Base-by-base conservation (phyloP, 2,888 invertebrate genomes). In the Monochamus alternatus region DNA sequence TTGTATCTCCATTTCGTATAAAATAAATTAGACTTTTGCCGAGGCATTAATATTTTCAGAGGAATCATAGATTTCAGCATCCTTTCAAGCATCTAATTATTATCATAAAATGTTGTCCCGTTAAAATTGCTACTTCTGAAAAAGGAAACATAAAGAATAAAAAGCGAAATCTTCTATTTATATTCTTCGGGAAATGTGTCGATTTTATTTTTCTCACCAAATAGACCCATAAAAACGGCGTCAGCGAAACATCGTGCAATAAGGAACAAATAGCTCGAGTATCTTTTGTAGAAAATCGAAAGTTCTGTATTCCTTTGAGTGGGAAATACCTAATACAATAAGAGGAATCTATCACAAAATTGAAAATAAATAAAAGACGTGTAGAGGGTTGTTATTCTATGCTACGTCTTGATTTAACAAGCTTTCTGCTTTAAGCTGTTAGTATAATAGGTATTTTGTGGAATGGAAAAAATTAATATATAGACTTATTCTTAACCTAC, bases 281-380 rank as follows among this genome's bases (percentile, higher is more conserved):
- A 63, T 63, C 62, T 63, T 43, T 63, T 43, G 43, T 63, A 14
- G 62, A 63, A 63, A 63, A 63, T 63, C 62, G 62, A 63, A 63
- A 63, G 62, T 63, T 63, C 43, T 43, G 62, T 63, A 43, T 63
- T 63, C 12, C 62, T 43, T 43, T 43, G 43, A 9, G 62, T 43
- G 22, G n/a, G 38, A 43, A 43, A 63, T 63, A 43, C 38, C 62
- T 38, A 12, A 63, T 63, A 63, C 62, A 63, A 63, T 63, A 38
- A 43, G 62, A 63, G 62, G 38, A 63, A 63, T 63, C n/a, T 63
- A 63, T 63, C 62, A 43, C 62, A 43, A 63, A 63, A 63, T 63
- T 63, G 62, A 63, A 63, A 63, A 38, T 63, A 63, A 63, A 63
- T 63, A 63, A 63, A 63, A 38, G 43, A 8, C 31, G 8, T 43